Base-by-base conservation (phyloP, 2,888 invertebrate genomes). In the Colostygia pectinataria region DNA sequence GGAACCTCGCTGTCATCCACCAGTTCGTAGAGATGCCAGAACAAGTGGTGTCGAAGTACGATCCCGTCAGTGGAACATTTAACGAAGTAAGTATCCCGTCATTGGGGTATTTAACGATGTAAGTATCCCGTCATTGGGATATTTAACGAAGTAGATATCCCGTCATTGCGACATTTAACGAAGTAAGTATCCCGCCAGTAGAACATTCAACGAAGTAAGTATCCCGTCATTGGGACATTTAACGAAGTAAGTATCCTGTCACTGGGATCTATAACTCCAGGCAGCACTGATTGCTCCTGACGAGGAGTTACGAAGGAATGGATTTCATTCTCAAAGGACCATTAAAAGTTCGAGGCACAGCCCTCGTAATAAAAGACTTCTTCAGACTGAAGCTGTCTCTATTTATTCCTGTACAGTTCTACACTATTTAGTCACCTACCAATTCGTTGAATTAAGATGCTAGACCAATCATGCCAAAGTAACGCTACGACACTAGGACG, bases 21-120 rank as follows among this genome's bases (percentile, higher is more conserved):
- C 95, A 95, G 67, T 96, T 92, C 69, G 92, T 96, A 0, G 91
- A 95, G 60, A 95, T 97, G 94, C 91, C 94, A 0, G 80, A 89
- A 8, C 91, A 93, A 66, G 81, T 76, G 0, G 92, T 91, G 0
- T 69, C 88, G 1, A 76, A 65, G 36, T 90, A 88, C 41, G 73
- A 89, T 24, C 77, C 88, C 0, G 40, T 86, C 0, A 37, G 59
- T 1, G 71, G 69, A 39, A 74, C 68, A 2, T 89, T 90, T 44
- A 53, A 77, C 39, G 46, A 48, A 45, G 89, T 91, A 78, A 67
- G 83, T 76, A 12, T 3, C 20, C 2, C 4, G 12, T 9, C 6
- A n/a, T 48, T 6, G 18, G 4, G 4, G 4, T 18, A 3, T 18
- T 18, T 18, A 4, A 2, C 12, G n/a, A n/a, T n/a, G n/a, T n/a